Percentiles rank a stretch among this genome's conserved stretches.
phyloP scores from a whole-genome alignment of 1,140 invertebrate genomes.

The Drosophila baimaii region DNA sequence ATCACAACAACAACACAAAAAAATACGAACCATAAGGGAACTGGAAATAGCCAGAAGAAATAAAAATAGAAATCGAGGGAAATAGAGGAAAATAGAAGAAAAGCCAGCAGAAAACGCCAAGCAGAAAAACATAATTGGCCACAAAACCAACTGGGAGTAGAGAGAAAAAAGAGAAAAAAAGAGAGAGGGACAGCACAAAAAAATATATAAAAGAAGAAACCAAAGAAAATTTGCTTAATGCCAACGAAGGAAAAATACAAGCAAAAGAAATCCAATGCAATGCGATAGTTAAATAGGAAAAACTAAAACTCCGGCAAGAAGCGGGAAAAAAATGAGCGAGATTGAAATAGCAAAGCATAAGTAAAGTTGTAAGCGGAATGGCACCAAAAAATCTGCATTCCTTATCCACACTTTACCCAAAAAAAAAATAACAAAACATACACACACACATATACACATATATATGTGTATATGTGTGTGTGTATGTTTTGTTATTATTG shows the following conservation, averaged over 20 bases:
- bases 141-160: constrained; percentile 59
- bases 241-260: constrained; percentile 37
- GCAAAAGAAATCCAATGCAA: constrained; percentile 22
- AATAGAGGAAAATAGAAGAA: constrained; percentile 20
- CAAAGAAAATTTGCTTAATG: constrained; percentile 77
- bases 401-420: constrained; percentile 3
- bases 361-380: constrained; percentile 67
- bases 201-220: constrained; percentile 20
- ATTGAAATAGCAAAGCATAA: constrained; percentile 42
- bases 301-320: constrained; percentile 5
- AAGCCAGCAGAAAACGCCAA: constrained; percentile 36
- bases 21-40: constrained; percentile 15
- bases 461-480: constrained; percentile 41
- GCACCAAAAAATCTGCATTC: constrained; percentile 47
- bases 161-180: constrained; percentile 19
- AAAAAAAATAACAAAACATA: constrained; percentile 1
- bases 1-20: constrained; percentile 56
- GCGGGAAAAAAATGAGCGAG: constrained; percentile 10
- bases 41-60: constrained; percentile 19
- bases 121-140: constrained; percentile 73
- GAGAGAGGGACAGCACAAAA: constrained; percentile 20
- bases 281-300: constrained; percentile 40
- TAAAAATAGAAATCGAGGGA: constrained; percentile 23
- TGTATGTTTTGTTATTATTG: constrained; percentile 48
- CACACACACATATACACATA: no score